Evolutionary conservation across 1,140 invertebrate species (phyloP).

Genomic region (Manduca sexta): DNA sequence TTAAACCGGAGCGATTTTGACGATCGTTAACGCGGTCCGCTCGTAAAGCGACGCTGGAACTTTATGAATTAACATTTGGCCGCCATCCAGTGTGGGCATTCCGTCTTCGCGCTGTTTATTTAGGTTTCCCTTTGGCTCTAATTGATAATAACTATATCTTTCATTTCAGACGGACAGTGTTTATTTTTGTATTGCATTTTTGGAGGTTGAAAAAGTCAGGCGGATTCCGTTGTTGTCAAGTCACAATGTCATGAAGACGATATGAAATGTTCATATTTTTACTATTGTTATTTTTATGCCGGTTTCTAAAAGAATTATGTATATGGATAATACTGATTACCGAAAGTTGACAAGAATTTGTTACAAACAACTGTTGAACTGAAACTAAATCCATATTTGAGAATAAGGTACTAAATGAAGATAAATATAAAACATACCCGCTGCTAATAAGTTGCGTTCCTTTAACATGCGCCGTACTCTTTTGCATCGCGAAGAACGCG

Average conservation of each 20-base stretch:
- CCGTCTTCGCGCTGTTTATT: slow-evolving; percentile 45
- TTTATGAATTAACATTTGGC: slow-evolving; percentile 66
- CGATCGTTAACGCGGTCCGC: no score
- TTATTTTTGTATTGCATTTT: slow-evolving; percentile 21
- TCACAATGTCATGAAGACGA: no score
- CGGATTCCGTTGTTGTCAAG: no score
- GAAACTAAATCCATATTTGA: no score
- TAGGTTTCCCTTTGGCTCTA: slow-evolving; percentile 48
- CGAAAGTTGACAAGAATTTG: no score
- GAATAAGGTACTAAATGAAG: background rate
- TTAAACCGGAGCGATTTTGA: no score
- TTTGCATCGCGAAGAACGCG: slow-evolving; percentile 53
- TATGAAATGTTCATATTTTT: no score
- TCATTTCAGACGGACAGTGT: slow-evolving; percentile 27
- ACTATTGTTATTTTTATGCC: no score
- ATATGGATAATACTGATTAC: no score
- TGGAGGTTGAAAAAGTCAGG: slow-evolving; percentile 4
- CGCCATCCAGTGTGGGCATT: slow-evolving; percentile 37
- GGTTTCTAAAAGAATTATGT: no score
- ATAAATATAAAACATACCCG: slow-evolving; percentile 31
- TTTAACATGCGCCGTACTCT: slow-evolving; percentile 65
- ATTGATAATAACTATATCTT: slow-evolving; percentile 59
- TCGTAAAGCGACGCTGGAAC: slow-evolving; percentile 11
- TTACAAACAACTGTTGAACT: no score
- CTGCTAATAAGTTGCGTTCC: slow-evolving; percentile 68